Percentiles rank a stretch among this genome's conserved stretches.
These are phyloP conservation scores for Mellilla xanthometata DNA, from an alignment of 2,888 invertebrate species.

Conservation along the genomic window DNA sequence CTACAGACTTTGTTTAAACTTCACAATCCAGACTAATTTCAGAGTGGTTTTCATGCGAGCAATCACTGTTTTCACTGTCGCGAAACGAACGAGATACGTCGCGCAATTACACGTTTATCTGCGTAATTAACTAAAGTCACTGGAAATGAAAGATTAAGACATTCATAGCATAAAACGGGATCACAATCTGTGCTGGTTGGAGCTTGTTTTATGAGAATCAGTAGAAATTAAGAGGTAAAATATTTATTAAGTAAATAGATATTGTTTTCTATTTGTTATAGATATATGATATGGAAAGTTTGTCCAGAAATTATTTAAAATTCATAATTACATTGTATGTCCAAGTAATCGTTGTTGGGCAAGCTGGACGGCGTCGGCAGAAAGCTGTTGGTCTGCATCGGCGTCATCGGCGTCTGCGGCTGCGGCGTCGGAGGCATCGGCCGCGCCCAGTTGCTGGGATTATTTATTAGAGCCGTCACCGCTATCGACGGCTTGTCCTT, in stretches of 20 bases:
- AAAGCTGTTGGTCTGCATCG: constrained; percentile 50
- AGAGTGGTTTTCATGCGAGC: constrained; percentile 43
- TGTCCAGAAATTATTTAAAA: no score
- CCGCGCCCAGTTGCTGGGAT: constrained; percentile 80
- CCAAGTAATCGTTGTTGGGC: constrained; percentile 69
- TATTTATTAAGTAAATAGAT: no score
- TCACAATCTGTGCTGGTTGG: constrained; percentile 7
- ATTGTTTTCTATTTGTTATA: no score
- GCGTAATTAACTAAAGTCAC: constrained; percentile 45
- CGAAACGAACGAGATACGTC: constrained; percentile 40
- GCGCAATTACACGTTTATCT: constrained; percentile 43
- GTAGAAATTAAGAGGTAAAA: no score
- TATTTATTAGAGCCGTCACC: constrained; percentile 90
- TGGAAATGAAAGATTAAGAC: constrained; percentile 37
- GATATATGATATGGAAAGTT: no score
- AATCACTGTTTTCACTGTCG: constrained; percentile 52
- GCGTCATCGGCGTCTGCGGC: constrained; percentile 48
- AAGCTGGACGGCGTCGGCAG: constrained; percentile 57
- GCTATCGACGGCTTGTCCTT: constrained; percentile 94
- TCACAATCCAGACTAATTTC: constrained; percentile 47
- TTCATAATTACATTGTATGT: constrained; percentile 73
- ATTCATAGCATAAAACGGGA: constrained; percentile 21
- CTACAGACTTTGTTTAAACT: constrained; percentile 39
- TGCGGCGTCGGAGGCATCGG: constrained; percentile 57
- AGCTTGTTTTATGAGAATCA: not conserved